phyloP scores from a whole-genome alignment of 2,113 vertebrate genomes.

The Apteryx owenii region DNA sequence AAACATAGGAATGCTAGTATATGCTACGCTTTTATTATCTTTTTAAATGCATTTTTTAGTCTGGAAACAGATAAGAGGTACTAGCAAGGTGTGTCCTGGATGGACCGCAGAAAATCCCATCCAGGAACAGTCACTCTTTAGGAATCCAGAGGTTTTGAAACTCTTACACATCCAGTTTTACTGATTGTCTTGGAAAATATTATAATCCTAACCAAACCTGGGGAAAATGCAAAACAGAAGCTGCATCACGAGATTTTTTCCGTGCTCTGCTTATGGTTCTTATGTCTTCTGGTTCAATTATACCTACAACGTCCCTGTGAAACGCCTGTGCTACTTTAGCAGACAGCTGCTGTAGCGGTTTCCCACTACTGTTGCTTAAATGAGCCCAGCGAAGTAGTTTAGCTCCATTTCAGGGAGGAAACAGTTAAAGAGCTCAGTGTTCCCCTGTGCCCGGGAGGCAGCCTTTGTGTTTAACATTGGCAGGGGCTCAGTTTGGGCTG shows the following conservation, averaged over 20 bases:
- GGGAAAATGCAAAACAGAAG: not conserved
- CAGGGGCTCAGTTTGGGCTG: slow-evolving; percentile 71
- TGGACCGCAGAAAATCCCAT: not conserved
- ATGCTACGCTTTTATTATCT: not conserved
- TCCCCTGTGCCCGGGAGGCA: slow-evolving; percentile 69
- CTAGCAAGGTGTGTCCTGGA: not conserved
- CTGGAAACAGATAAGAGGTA: not conserved
- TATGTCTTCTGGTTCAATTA: not conserved
- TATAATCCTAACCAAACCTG: not conserved
- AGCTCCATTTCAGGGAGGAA: slow-evolving; percentile 64
- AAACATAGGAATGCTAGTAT: not conserved
- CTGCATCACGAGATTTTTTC: not conserved
- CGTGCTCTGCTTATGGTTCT: not conserved
- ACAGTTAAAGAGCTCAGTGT: slow-evolving; percentile 72
- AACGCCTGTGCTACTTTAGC: fast-evolving
- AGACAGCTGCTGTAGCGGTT: fast-evolving
- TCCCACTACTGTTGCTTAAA: not conserved
- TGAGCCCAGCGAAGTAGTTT: not conserved
- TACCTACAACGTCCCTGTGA: not conserved
- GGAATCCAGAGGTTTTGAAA: not conserved
- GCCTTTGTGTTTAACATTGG: slow-evolving; percentile 60
- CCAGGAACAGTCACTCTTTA: not conserved
- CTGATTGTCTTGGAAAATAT: not conserved
- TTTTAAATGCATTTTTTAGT: not conserved
- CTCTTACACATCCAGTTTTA: not conserved